Percentiles rank a stretch among this genome's conserved stretches.
These are phyloP conservation scores for Colossoma macropomum DNA, from an alignment of 2,113 vertebrate species.

Conservation along the genomic window DNA sequence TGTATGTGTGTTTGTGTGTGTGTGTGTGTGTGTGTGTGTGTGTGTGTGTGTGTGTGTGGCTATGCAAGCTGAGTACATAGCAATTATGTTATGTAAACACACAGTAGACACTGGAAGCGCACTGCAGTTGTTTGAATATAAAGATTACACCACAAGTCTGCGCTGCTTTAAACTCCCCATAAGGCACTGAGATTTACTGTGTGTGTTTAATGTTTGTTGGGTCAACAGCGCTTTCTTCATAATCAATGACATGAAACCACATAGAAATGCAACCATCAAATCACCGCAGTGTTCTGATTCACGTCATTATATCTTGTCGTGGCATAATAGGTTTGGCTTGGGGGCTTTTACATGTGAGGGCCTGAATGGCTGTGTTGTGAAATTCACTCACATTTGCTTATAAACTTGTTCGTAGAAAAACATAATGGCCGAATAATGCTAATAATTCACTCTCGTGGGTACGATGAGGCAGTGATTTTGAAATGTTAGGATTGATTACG, in stretches of 20 bases:
- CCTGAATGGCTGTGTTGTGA: constrained; percentile 25
- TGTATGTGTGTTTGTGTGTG: constrained; percentile 16
- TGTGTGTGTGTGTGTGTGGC: constrained; percentile 11
- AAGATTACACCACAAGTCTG: constrained; percentile 40
- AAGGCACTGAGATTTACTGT: constrained; percentile 26
- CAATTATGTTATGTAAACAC: constrained; percentile 51
- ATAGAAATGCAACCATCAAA: not conserved
- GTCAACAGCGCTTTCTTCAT: constrained; percentile 29
- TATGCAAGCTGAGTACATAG: constrained; percentile 41
- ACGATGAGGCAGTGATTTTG: too few species aligned
- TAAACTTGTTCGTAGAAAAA: constrained; percentile 33
- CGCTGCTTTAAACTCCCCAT: constrained; percentile 26
- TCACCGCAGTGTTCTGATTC: constrained; percentile 17
- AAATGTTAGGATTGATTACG: too few species aligned
- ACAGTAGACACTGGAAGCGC: constrained; percentile 18
- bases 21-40: constrained; percentile 30
- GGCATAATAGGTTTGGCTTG: constrained; percentile 33
- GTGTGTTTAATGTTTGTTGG: constrained; percentile 27
- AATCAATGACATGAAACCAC: constrained; percentile 17
- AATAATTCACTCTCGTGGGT: too few species aligned
- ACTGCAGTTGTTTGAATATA: constrained; percentile 43
- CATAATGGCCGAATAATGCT: too few species aligned
- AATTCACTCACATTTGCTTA: constrained; percentile 19
- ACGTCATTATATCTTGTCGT: constrained; percentile 28
- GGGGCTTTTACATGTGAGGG: constrained; percentile 33